These are phyloP conservation scores for Oncorhynchus keta DNA, from an alignment of 2,113 vertebrate genomes.

Conservation along the genomic window DNA sequence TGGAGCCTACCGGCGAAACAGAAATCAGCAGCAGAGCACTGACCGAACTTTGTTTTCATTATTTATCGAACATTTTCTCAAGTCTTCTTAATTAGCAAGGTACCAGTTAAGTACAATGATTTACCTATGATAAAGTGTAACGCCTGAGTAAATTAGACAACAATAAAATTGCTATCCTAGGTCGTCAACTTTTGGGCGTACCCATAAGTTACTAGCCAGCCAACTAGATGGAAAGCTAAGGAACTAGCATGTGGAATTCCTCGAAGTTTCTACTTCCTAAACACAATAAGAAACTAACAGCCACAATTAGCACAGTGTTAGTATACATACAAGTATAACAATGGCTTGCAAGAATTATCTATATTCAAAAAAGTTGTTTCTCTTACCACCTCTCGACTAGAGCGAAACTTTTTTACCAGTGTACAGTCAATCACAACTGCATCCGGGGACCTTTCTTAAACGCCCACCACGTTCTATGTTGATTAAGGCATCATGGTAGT, in stretches of 20 bases:
- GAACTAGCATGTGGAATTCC: conserved; percentile 68
- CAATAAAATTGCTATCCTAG: conserved; percentile 4
- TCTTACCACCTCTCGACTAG: conserved; percentile 70
- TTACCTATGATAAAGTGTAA: too few relatives aligned
- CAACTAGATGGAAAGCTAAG: conserved; percentile 62
- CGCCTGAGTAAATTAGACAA: background rate
- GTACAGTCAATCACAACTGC: conserved; percentile 71
- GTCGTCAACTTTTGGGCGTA: conserved; percentile 12
- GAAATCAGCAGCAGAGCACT: too few relatives aligned
- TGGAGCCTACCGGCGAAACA: too few relatives aligned
- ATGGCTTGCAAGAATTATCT: background rate
- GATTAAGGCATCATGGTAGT: conserved; percentile 36
- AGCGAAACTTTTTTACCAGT: conserved; percentile 57
- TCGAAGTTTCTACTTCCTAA: conserved; percentile 27
- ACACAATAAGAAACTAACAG: background rate
- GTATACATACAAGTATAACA: background rate
- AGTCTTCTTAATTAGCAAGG: too few relatives aligned
- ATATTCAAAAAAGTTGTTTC: conserved; percentile 29
- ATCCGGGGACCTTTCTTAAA: conserved; percentile 73
- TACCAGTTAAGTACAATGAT: too few relatives aligned
- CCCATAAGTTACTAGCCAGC: conserved; percentile 57
- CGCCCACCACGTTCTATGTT: conserved; percentile 43
- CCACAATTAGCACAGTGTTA: background rate
- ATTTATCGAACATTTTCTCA: too few relatives aligned
- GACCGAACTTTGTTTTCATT: too few relatives aligned